phyloP scores from a whole-genome alignment of 2,113 vertebrate species.

The Odocoileus virginianus region DNA sequence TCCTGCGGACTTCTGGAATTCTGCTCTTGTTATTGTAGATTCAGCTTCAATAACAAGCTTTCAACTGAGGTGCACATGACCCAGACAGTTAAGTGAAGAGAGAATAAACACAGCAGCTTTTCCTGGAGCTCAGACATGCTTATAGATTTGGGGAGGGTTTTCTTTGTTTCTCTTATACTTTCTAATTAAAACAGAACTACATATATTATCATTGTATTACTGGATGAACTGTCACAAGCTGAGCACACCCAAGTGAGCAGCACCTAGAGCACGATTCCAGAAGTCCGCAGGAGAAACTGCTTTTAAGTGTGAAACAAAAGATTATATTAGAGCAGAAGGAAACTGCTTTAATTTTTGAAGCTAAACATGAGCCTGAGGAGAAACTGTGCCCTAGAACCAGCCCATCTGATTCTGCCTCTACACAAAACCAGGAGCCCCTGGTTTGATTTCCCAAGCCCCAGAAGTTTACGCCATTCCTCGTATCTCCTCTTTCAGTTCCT shows the following conservation, averaged over 20 bases:
- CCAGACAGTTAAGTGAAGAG: not conserved
- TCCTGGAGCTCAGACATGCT: not conserved
- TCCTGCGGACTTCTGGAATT: not conserved
- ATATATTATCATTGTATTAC: not conserved
- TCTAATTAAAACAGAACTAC: not conserved
- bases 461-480: not conserved
- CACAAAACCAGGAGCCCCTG: not conserved
- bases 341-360: not conserved
- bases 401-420: not conserved
- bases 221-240: not conserved
- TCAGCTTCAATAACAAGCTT: not conserved
- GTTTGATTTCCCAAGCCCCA: not conserved
- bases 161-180: not conserved
- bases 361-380: not conserved
- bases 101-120: not conserved
- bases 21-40: not conserved
- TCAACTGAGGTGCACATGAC: not conserved
- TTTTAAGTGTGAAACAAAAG: not conserved
- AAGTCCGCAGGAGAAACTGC: not conserved
- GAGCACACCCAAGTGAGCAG: not conserved
- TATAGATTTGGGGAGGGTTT: not conserved
- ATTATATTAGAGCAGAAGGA: not conserved
- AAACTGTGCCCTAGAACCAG: not conserved
- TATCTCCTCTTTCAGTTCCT: too few species aligned
- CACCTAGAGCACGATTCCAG: not conserved